Conservation (phyloP, 2,113 vertebrate genomes). For the Panurus biarmicus region DNA sequence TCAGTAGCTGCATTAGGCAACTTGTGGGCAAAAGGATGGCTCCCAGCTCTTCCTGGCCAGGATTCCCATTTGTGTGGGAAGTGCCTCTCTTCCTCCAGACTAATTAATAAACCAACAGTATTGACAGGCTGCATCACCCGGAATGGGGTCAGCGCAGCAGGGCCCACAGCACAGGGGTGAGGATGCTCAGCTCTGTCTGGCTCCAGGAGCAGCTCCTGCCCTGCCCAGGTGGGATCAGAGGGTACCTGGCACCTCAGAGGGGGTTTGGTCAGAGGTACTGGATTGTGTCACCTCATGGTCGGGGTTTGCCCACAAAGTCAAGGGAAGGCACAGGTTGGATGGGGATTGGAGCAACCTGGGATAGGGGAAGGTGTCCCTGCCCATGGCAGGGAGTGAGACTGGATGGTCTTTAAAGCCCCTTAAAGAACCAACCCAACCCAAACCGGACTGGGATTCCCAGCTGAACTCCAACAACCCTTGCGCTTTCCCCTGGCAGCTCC, state of each 20-base stretch:
- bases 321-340: too few species aligned
- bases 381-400: not conserved
- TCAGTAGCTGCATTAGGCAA: constrained; percentile 57
- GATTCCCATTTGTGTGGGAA: not conserved
- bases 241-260: rapidly evolving
- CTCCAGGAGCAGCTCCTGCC: not conserved
- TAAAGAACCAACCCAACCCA: not conserved
- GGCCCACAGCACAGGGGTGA: rapidly evolving
- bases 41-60: constrained; percentile 19
- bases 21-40: not conserved
- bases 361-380: not conserved
- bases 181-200: not conserved
- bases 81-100: not conserved
- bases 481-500: not conserved
- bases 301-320: not conserved
- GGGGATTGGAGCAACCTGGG: not conserved
- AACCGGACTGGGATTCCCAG: not conserved
- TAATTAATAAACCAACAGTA: constrained; percentile 53
- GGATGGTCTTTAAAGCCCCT: too few species aligned
- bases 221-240: not conserved
- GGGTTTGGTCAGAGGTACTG: not conserved
- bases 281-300: rapidly evolving
- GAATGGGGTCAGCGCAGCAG: not conserved
- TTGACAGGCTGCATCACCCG: not conserved
- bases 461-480: not conserved